Conservation (phyloP, 2,113 vertebrate species). For the Rhabdomys dilectus region DNA sequence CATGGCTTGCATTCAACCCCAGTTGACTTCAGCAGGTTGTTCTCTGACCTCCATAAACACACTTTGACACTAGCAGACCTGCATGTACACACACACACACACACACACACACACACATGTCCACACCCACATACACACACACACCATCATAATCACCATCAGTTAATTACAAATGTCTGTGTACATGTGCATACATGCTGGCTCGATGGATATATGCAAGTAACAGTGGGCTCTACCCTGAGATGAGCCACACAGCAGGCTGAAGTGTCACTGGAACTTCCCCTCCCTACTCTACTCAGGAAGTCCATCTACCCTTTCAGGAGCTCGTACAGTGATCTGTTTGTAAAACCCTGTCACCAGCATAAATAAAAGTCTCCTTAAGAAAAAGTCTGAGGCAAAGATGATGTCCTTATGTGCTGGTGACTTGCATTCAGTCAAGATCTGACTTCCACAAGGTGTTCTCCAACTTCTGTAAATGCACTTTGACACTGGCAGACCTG, state of each 20-base stretch:
- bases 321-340: not conserved
- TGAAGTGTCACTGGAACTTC: not conserved
- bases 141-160: not conserved
- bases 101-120: not conserved
- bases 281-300: not conserved
- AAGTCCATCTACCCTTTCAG: not conserved
- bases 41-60: not conserved
- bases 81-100: not conserved
- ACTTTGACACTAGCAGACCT: not conserved
- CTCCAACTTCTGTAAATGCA: too few species aligned
- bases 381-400: not conserved
- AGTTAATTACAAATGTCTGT: not conserved
- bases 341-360: not conserved
- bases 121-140: not conserved
- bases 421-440: too few species aligned
- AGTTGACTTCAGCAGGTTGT: not conserved
- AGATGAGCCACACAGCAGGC: not conserved
- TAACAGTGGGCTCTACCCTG: not conserved
- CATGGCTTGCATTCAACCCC: too few species aligned
- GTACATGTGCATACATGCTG: too few species aligned
- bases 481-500: too few species aligned
- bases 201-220: not conserved
- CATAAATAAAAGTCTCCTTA: not conserved
- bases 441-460: too few species aligned
- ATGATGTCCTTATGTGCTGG: fast-evolving